Conservation (phyloP, 2,888 invertebrate genomes). For the Diploptera punctata region DNA sequence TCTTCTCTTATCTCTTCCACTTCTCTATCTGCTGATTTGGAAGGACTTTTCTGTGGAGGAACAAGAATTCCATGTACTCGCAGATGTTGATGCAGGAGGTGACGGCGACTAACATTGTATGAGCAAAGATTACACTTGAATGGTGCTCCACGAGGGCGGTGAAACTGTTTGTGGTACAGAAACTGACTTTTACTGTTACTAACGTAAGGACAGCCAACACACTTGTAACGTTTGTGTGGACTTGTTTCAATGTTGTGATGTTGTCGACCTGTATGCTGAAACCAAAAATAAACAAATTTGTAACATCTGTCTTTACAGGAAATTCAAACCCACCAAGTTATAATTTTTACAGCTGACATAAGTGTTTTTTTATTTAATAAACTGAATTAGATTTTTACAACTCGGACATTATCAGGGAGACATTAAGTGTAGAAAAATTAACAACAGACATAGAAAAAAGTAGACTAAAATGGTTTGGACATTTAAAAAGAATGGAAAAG, state of each 20-base stretch:
- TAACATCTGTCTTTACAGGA: no score
- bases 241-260: constrained; percentile 33
- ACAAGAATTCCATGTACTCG: constrained; percentile 70
- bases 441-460: no score
- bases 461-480: no score
- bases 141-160: constrained; percentile 74
- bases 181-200: constrained; percentile 87
- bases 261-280: constrained; percentile 21
- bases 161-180: constrained; percentile 87
- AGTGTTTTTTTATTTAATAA: no score
- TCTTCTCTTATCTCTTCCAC: constrained; percentile 48
- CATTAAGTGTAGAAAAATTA: no score
- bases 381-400: no score
- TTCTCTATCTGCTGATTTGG: constrained; percentile 22
- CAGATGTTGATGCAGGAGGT: constrained; percentile 83
- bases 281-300: neutral
- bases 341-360: no score
- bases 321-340: no score
- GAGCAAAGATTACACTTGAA: constrained; percentile 83
- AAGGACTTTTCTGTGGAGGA: constrained; percentile 46
- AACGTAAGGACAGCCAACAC: constrained; percentile 82
- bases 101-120: constrained; percentile 81
- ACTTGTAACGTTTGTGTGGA: constrained; percentile 72
- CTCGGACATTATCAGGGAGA: no score
- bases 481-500: no score